A percentile compares a stretch with the other conserved stretches of the same genome.
Evolutionary conservation across 2,113 vertebrate species (phyloP).

Genomic region (Ovis aries): ARS-UI_Ramb_v3.0 NC_056060.1:45045501-45046000

Average conservation of each 20-base stretch:
- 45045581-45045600: slow-evolving; percentile 44
- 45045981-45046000: neutral
- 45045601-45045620: slow-evolving; percentile 41
- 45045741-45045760: neutral
- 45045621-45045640: slow-evolving; percentile 53
- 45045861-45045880: neutral
- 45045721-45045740: neutral
- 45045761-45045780: neutral
- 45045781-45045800: neutral
- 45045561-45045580: slow-evolving; percentile 49
- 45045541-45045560: slow-evolving; percentile 50
- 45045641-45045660: slow-evolving; percentile 24
- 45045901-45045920: neutral
- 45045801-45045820: neutral
- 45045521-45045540: slow-evolving; percentile 56
- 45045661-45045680: slow-evolving; percentile 26
- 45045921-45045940: neutral
- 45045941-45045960: neutral
- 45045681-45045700: neutral
- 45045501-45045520: slow-evolving; percentile 48
- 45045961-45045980: neutral
- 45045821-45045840: neutral
- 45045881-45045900: neutral
- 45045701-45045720: slow-evolving; percentile 5
- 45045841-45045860: neutral